phyloP scores from a whole-genome alignment of 2,888 invertebrate species.

The Dasysyrphus tricinctus region DNA sequence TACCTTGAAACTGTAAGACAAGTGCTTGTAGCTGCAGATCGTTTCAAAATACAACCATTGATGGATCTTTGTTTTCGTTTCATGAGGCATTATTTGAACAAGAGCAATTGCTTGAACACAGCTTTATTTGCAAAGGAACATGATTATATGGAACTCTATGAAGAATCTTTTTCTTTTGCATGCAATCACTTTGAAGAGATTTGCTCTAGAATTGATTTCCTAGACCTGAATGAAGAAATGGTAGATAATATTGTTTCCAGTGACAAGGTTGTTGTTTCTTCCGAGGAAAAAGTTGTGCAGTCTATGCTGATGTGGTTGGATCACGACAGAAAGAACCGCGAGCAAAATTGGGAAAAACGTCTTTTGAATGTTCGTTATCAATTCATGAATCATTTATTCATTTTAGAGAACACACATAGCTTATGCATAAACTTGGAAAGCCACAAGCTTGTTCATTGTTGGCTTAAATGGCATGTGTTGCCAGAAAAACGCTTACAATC shows the following conservation, averaged over 20 bases:
- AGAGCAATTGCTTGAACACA: background rate
- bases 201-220: slow-evolving; percentile 5
- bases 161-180: background rate
- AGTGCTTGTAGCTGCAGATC: background rate
- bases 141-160: background rate
- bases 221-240: background rate
- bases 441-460: background rate
- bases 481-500: background rate
- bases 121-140: background rate
- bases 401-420: background rate
- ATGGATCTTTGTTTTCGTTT: background rate
- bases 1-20: background rate
- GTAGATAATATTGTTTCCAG: background rate
- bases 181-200: background rate
- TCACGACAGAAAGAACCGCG: background rate
- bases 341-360: background rate
- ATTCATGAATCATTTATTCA: background rate
- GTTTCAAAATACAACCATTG: background rate
- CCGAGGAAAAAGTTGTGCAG: background rate
- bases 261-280: background rate
- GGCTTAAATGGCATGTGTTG: background rate
- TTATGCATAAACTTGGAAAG: background rate
- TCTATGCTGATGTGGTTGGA: background rate
- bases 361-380: background rate
- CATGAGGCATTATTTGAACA: background rate